Conservation (phyloP, 1,140 invertebrate genomes). For the Drosophila pachea region DNA sequence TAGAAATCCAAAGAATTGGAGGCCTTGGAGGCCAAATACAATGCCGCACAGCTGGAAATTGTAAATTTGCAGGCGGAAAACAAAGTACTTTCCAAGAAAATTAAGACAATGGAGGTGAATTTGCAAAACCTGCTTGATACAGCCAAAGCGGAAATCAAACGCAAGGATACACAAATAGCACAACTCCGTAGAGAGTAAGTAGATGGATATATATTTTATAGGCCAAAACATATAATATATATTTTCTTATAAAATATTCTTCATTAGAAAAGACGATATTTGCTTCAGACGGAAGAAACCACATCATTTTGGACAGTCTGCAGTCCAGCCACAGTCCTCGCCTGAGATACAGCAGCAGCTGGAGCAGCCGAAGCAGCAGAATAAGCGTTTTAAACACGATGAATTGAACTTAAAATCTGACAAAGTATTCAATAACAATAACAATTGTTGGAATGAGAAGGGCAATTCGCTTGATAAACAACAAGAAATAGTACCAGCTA, state of each 20-base stretch:
- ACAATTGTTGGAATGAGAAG: background rate
- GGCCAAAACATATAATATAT: background rate
- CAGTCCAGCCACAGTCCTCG: background rate
- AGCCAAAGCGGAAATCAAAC: slow-evolving; percentile 62
- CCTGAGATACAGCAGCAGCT: background rate
- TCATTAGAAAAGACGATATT: slow-evolving; percentile 67
- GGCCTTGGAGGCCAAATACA: slow-evolving; percentile 53
- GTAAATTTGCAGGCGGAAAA: slow-evolving; percentile 42
- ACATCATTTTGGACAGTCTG: background rate
- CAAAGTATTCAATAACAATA: slow-evolving; percentile 1
- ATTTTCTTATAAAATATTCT: background rate
- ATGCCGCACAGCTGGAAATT: slow-evolving; percentile 44
- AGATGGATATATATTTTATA: too few relatives aligned
- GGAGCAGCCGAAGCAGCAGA: background rate
- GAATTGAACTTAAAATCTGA: background rate
- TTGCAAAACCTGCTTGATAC: slow-evolving; percentile 69
- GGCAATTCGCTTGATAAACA: background rate
- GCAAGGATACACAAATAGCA: slow-evolving; percentile 64
- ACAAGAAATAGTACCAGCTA: background rate
- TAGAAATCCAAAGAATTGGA: slow-evolving; percentile 70
- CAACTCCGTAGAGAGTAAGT: slow-evolving; percentile 71
- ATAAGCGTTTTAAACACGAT: background rate
- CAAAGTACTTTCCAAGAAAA: slow-evolving; percentile 58
- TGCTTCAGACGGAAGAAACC: slow-evolving; percentile 61
- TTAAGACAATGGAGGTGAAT: slow-evolving; percentile 65